Evolutionary conservation across 2,888 invertebrate species (phyloP).

Genomic region (Thymelicus acteon): DNA sequence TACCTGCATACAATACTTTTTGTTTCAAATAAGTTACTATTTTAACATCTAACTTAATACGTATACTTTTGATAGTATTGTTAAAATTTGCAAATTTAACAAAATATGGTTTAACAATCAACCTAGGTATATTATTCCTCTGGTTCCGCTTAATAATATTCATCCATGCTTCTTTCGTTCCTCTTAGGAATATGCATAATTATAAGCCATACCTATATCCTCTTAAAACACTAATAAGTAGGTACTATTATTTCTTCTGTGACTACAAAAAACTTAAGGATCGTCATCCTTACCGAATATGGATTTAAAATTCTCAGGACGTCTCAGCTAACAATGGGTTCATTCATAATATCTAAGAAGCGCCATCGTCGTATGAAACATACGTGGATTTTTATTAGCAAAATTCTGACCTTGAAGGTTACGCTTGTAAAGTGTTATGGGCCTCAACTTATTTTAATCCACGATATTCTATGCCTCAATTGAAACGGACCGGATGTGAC

Average conservation of each 20-base stretch:
- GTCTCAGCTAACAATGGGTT: conserved; percentile 56
- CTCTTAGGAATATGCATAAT: not conserved
- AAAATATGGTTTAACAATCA: too few species aligned
- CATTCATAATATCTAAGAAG: conserved; percentile 64
- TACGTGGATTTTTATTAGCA: conserved; percentile 37
- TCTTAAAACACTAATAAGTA: conserved; percentile 4
- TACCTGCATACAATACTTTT: too few species aligned
- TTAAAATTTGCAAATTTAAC: too few species aligned
- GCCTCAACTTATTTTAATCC: conserved; percentile 2
- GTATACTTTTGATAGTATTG: too few species aligned
- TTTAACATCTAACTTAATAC: too few species aligned
- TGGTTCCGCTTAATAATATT: too few species aligned
- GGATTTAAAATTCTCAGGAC: conserved; percentile 29
- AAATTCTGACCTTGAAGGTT: conserved; percentile 15
- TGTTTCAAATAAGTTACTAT: too few species aligned
- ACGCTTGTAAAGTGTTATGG: not conserved
- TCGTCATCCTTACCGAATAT: conserved; percentile 28
- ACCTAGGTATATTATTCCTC: too few species aligned
- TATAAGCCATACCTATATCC: not conserved
- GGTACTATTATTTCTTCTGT: too few species aligned
- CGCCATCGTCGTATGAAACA: conserved; percentile 14
- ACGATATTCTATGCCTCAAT: conserved; percentile 4
- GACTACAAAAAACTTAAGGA: not conserved
- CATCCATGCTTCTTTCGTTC: not conserved
- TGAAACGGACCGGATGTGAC: conserved; percentile 31